Evolutionary conservation across 1,140 invertebrate species (phyloP).

Genomic region (Drosophila nannoptera): DNA sequence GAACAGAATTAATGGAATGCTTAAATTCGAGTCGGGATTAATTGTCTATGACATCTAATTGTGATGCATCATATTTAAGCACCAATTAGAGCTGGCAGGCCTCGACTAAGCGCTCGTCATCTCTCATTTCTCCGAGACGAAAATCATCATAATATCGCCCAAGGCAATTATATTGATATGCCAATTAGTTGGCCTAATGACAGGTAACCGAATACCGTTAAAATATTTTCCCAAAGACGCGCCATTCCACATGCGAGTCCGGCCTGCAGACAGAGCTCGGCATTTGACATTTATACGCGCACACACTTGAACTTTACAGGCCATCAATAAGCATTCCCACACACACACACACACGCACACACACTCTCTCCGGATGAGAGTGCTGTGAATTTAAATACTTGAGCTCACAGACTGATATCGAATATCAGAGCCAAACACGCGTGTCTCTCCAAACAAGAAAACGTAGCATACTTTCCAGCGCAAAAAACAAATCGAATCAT

Average conservation of each 20-base stretch:
- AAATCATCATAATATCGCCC: neutral
- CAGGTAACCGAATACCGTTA: neutral
- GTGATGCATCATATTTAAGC: no score
- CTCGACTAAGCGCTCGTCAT: no score
- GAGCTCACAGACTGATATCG: slow-evolving; percentile 3
- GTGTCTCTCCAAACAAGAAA: slow-evolving; percentile 7
- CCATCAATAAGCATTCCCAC: slow-evolving; percentile 5
- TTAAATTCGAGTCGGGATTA: no score
- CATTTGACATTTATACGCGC: slow-evolving; percentile 8
- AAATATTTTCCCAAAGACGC: neutral
- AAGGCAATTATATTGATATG: neutral
- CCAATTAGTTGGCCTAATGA: slow-evolving; percentile 5
- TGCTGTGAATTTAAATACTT: slow-evolving; percentile 11
- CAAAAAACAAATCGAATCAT: slow-evolving; percentile 32
- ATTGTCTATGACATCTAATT: no score
- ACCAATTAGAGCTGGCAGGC: no score
- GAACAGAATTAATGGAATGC: no score
- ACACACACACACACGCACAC: slow-evolving; percentile 1
- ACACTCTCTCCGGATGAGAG: neutral
- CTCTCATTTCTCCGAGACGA: neutral
- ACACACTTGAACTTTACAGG: slow-evolving; percentile 1
- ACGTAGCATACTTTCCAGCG: slow-evolving; percentile 26
- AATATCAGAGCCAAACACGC: slow-evolving; percentile 19
- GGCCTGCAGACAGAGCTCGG: neutral
- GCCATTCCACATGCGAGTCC: neutral